phyloP scores from a whole-genome alignment of 2,888 invertebrate species.

The Stenodera caucasica region DNA sequence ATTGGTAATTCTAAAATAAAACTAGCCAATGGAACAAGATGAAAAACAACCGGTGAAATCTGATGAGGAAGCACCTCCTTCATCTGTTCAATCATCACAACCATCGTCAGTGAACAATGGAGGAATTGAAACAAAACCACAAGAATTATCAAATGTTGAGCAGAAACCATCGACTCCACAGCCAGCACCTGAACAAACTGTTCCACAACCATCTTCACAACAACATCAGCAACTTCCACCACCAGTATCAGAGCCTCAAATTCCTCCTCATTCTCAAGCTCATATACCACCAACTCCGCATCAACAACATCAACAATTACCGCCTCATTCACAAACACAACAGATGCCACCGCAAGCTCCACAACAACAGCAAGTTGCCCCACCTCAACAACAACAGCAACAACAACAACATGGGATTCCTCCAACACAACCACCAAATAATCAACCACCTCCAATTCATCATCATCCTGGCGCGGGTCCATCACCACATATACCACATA shows the following conservation, averaged over 20 bases:
- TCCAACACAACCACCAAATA: constrained; percentile 16
- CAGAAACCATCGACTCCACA: constrained; percentile 31
- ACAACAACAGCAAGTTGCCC: constrained; percentile 36
- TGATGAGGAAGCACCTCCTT: constrained; percentile 16
- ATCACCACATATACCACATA: constrained; percentile 31
- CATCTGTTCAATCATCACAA: constrained; percentile 20
- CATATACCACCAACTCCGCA: constrained; percentile 30
- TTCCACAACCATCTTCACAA: constrained; percentile 32
- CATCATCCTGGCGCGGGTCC: constrained; percentile 21
- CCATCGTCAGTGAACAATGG: constrained; percentile 23
- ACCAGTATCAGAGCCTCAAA: constrained; percentile 31
- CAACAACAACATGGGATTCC: constrained; percentile 17
- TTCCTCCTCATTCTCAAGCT: constrained; percentile 34
- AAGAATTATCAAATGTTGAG: constrained; percentile 29
- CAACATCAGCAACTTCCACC: constrained; percentile 27
- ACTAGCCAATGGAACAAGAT: constrained; percentile 38
- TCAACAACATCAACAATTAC: constrained; percentile 1
- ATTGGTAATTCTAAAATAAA: constrained; percentile 6
- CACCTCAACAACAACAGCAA: constrained; percentile 13
- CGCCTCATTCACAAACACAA: neutral
- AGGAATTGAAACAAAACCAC: constrained; percentile 29
- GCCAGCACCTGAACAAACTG: constrained; percentile 29
- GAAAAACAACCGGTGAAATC: constrained; percentile 26
- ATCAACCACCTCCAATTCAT: constrained; percentile 23
- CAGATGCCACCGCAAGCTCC: constrained; percentile 22